Conservation (phyloP, 2,888 invertebrate species). For the Cloeon dipterum region DNA sequence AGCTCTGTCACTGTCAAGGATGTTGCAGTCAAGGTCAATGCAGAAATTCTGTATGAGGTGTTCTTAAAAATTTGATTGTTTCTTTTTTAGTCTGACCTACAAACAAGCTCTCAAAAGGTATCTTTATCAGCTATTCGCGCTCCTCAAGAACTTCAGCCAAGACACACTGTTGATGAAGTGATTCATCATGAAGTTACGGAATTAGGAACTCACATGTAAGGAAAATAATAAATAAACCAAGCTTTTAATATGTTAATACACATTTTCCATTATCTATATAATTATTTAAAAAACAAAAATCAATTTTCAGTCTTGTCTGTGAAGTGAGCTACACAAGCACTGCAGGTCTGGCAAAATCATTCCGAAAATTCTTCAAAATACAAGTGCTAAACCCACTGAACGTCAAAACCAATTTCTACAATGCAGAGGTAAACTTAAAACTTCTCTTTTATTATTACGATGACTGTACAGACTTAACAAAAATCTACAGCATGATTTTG, state of each 20-base stretch:
- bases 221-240: conserved; percentile 6
- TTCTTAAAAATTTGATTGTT: background rate
- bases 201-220: conserved; percentile 87
- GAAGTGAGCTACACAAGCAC: conserved; percentile 77
- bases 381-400: conserved; percentile 93
- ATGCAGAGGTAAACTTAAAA: conserved; percentile 46
- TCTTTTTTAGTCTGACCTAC: conserved; percentile 54
- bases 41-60: conserved; percentile 1
- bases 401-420: conserved; percentile 96
- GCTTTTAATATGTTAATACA: conserved; percentile 2
- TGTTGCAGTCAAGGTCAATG: conserved; percentile 52
- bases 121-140: conserved; percentile 51
- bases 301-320: conserved; percentile 57
- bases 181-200: conserved; percentile 99
- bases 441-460: no score
- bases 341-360: conserved; percentile 49
- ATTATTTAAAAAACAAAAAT: background rate
- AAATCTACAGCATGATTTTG: no score
- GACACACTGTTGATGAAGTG: conserved; percentile 79
- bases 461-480: no score
- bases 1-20: conserved; percentile 63
- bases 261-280: conserved; percentile 1
- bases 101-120: conserved; percentile 73
- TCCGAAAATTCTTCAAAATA: conserved; percentile 95
- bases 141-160: conserved; percentile 32